Base-by-base conservation (phyloP, 92 coral and sea anemone species). In the Epizoanthus scotinus region DNA sequence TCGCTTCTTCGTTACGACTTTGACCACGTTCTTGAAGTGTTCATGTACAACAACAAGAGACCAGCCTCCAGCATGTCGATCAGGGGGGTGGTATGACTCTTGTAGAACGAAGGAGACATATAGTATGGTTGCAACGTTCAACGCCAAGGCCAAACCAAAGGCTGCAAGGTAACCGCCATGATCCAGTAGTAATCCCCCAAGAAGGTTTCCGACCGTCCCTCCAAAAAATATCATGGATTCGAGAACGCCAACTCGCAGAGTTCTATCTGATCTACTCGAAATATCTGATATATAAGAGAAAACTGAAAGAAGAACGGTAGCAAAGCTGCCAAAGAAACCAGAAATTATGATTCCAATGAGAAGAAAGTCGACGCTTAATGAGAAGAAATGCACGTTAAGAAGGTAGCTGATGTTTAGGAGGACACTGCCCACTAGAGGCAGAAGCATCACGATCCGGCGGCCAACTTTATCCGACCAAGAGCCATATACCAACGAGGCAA, bases 401-500 rank as follows among this genome's bases (percentile, higher is more conserved):
- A 95, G 83, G 77, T 78, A 63, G 54, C 83, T 93, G 27, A 95
- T 63, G 55, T 90, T 84, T 50, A 89, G 86, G n/a, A 93, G 63
- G 18, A 79, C 84, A 50, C 67, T 71, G 20, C 98, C 98, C 19
- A 93, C 78, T 6, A 86, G 89, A 19, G 98, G 98, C 21, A 95
- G 69, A 63, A 87, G 36, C 70, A 95, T 85, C 27, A 89, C 87
- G 29, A 86, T 55, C 67, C 91, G 91, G 36, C 98, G 88, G 6
- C 98, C 98, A 53, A 93, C 94, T 79, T 78, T 78, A 78, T 95
- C 98, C 42, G 98, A 95, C 98, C 98, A 95, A 5, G 98, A 92
- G 18, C 98, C 98, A 53, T 85, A 74, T 20, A 91, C 84, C 65
- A 95, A 88, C 14, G 95, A 90, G 0, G 94, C 81, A 7, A 60